Evolutionary conservation across 2,888 invertebrate genomes (phyloP), one percentile per base, ranked within the genome.

Genomic region (Drosophila limbata): DNA sequence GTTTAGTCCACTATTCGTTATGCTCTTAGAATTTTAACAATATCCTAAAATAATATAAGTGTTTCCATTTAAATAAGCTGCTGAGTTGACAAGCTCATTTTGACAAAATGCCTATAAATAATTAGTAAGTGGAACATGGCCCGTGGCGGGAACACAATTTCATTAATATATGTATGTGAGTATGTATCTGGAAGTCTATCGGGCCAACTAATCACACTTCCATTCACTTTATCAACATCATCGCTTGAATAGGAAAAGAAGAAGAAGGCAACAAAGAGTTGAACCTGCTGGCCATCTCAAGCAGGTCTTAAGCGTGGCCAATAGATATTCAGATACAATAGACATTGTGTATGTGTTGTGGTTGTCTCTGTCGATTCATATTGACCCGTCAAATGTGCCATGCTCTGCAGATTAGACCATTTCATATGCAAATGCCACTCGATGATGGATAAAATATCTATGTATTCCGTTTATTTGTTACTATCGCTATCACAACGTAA

Each of bases 341-440:
- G 67, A 48, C 47, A 47, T 48, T 35, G 19, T 52, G 62, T 35
- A 40, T 5, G 35, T 53, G 28, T 40, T 3, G 19, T 45, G 37
- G 21, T 33, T 45, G 57, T 19, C 37, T 28, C 51, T 61, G 51
- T 48, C 50, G 37, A 11, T 37, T 68, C 67, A 77, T 78, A 75
- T 69, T 71, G 72, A 86, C 69, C 75, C 67, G 79, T 73, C 81
- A 74, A 75, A 69, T 83, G 84, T 81, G 81, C 48, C 79, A 78
- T 84, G 88, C 87, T 84, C 69, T 55, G 67, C 69, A 78, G 84
- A 88, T 85, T 72, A 66, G 79, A 53, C 79, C 68, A 69, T 73
- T 84, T 84, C 84, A 84, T 84, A 84, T 84, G 84, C 84, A 73
- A 84, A 84, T 84, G 51, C 35, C 19, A 44, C 15, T 15, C 31